phyloP scores from a whole-genome alignment of 2,113 vertebrate genomes.

The Pandion haliaetus region DNA sequence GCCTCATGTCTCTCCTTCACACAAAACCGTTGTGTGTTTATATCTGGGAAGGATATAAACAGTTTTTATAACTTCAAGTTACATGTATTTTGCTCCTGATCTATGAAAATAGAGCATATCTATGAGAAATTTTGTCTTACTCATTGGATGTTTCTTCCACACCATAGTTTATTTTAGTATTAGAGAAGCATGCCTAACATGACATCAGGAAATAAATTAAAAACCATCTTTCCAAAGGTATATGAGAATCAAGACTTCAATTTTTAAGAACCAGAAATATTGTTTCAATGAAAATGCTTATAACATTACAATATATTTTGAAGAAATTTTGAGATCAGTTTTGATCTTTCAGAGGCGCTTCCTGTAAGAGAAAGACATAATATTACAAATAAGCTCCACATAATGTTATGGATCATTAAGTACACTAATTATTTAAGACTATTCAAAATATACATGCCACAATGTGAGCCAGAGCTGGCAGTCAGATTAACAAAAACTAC shows the following conservation, averaged over 20 bases:
- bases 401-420: neutral
- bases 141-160: neutral
- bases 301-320: neutral
- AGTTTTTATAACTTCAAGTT: neutral
- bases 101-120: neutral
- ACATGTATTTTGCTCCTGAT: neutral
- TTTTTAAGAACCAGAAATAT: neutral
- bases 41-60: neutral
- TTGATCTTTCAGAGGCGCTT: neutral
- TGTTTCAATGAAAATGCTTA: neutral
- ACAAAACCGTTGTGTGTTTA: neutral
- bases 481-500: neutral
- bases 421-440: neutral
- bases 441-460: neutral
- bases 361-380: neutral
- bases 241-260: neutral
- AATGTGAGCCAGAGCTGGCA: neutral
- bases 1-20: neutral
- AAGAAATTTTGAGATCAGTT: neutral
- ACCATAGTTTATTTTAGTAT: neutral
- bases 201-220: neutral
- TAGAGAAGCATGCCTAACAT: neutral
- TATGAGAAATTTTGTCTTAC: neutral
- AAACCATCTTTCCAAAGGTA: neutral
- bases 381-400: neutral